Evolutionary conservation across 2,113 vertebrate species (phyloP).

Genomic region (Suricata suricatta): DNA sequence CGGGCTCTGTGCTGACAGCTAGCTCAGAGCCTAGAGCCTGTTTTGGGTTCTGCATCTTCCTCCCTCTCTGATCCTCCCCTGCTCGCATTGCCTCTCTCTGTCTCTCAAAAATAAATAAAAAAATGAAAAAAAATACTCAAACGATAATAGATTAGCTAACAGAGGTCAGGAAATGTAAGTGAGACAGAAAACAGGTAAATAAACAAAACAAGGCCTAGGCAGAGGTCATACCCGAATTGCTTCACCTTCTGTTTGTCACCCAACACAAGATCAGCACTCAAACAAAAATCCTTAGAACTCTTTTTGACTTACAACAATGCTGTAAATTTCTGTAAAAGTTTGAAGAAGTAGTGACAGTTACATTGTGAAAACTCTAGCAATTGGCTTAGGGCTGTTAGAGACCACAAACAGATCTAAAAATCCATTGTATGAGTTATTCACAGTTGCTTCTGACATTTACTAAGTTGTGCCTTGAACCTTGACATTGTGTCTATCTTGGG

Average conservation of each 20-base stretch:
- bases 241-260: not conserved
- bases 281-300: not conserved
- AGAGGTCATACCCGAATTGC: not conserved
- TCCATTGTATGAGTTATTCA: not conserved
- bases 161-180: not conserved
- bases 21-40: too few species aligned
- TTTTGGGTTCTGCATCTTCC: too few species aligned
- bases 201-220: not conserved
- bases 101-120: too few species aligned
- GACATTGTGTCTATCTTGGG: not conserved
- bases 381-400: not conserved
- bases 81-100: too few species aligned
- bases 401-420: not conserved
- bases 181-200: not conserved
- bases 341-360: not conserved
- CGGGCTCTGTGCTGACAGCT: too few species aligned
- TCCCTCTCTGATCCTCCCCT: too few species aligned
- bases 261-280: not conserved
- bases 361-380: not conserved
- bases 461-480: not conserved
- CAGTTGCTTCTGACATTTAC: not conserved
- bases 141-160: not conserved
- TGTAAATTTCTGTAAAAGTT: not conserved
- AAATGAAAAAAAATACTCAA: not conserved
- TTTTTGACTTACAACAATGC: not conserved